These are phyloP conservation scores for Oreochromis grahami DNA, from an alignment of 2,797 vertebrate species.

Conservation along the genomic window DNA sequence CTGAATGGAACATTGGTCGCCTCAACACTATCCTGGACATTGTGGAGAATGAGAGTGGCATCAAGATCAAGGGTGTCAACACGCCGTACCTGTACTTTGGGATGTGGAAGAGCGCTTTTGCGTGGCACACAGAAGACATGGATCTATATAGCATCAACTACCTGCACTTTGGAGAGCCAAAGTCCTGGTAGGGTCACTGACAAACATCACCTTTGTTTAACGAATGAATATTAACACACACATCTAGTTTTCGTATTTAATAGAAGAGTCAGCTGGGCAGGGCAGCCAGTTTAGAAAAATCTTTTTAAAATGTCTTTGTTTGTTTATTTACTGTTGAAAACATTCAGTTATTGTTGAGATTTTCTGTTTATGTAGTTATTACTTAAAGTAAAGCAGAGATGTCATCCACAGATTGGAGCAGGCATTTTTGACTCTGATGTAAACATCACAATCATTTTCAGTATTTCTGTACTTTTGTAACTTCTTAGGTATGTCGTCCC, in stretches of 20 bases:
- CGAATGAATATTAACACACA: not conserved
- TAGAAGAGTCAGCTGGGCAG: not conserved
- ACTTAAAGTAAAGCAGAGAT: not conserved
- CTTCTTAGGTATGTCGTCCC: constrained; percentile 90
- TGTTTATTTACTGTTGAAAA: not conserved
- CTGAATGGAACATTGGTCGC: constrained; percentile 91
- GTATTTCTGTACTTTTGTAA: not conserved
- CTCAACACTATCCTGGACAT: constrained; percentile 92
- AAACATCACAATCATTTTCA: not conserved
- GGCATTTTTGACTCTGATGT: not conserved
- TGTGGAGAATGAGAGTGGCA: constrained; percentile 90
- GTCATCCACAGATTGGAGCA: not conserved
- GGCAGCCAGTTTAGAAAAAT: not conserved
- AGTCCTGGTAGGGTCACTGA: constrained; percentile 85
- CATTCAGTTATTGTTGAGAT: not conserved
- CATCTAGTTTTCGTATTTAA: not conserved
- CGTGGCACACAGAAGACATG: constrained; percentile 99
- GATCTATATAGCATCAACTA: constrained; percentile 98
- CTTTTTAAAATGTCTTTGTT: not conserved
- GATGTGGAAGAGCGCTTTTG: constrained; percentile 99
- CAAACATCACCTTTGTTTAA: not conserved
- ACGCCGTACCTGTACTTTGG: constrained; percentile 94
- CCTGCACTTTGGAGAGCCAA: constrained; percentile 95
- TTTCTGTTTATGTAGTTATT: not conserved
- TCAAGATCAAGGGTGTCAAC: constrained; percentile 94